Evolutionary conservation across 37 sponge, comb jelly and placozoan species (phyloP), one percentile per base, ranked within the genome.

Genomic region (Haliclona indistincta): DNA sequence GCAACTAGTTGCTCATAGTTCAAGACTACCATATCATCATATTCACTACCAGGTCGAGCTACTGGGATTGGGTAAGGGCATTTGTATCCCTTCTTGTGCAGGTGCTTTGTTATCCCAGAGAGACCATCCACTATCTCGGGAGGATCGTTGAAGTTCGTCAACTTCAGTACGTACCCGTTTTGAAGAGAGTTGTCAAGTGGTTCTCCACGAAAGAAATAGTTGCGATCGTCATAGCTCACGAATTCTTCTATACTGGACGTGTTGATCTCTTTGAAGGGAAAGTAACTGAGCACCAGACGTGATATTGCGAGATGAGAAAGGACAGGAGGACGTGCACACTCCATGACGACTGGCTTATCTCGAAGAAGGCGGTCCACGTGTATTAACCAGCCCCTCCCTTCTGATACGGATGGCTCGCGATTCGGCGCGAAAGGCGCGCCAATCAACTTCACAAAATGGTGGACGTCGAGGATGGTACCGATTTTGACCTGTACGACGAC

Each of bases 151-250:
- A 6, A 43, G 26, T 71, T 63, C 32, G n/a, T 33, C 2, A 80
- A 10, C 34, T 80, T 80, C 23, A 80, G 51, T 17, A 80, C 64
- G 26, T 40, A 80, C 30, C 15, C 53, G 1, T 47, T 37, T 28
- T 38, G 69, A 20, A 45, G 23, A 5, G 56, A 11, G 17, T 66
- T 13, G 15, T 8, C 40, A 17, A 17, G 17, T 7, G 15, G 36
- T 28, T 35, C 17, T 3, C 85, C 85, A 4, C 35, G 51, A 63
- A 85, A 85, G 65, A 72, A 78, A 38, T 56, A 85, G 43, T 85
- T 85, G 5, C 79, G 52, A 65, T 85, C 86, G 30, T 71, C 73
- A 28, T 85, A 85, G 37, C 86, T 85, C 6, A 49, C 51, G 17
- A 85, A n/a, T 37, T 70, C 43, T 45, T 65, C 64, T 22, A 78